phyloP scores from a whole-genome alignment of 2,888 invertebrate species.

The Coremacera marginata region DNA sequence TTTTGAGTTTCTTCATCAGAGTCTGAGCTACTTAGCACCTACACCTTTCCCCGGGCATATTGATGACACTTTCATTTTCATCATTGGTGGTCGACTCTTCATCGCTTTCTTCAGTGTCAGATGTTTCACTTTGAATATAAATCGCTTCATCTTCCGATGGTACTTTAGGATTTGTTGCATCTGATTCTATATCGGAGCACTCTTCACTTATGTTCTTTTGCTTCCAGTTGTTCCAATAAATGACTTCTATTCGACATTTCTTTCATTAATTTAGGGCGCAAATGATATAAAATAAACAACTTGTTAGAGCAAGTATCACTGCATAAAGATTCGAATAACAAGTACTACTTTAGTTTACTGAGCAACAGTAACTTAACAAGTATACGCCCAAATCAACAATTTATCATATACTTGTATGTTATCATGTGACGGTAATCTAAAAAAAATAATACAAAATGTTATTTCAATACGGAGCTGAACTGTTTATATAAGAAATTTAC shows the following conservation, averaged over 20 bases:
- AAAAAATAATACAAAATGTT: too few relatives aligned
- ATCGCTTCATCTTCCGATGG: slow-evolving; percentile 32
- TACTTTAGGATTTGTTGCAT: slow-evolving; percentile 37
- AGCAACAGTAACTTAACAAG: too few relatives aligned
- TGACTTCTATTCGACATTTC: slow-evolving; percentile 21
- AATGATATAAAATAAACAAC: slow-evolving; percentile 12
- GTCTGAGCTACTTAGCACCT: background rate
- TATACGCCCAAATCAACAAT: too few relatives aligned
- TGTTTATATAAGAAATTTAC: too few relatives aligned
- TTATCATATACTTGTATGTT: too few relatives aligned
- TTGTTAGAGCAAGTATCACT: slow-evolving; percentile 18
- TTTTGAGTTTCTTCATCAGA: slow-evolving; percentile 30
- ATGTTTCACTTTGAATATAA: slow-evolving; percentile 40
- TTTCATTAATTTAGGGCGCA: slow-evolving; percentile 33
- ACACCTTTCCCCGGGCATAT: too few relatives aligned
- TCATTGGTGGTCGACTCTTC: slow-evolving; percentile 37
- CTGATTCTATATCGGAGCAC: slow-evolving; percentile 37
- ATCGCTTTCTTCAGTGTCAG: slow-evolving; percentile 37
- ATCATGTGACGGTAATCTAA: too few relatives aligned
- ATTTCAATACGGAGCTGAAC: too few relatives aligned
- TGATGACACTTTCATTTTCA: background rate
- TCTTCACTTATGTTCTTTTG: slow-evolving; percentile 38
- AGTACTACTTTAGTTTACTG: too few relatives aligned
- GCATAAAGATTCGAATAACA: background rate
- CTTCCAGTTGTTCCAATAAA: slow-evolving; percentile 2